These are phyloP conservation scores for Epinephelus awoara DNA, from an alignment of 2,797 vertebrate genomes.

Conservation along the genomic window DNA sequence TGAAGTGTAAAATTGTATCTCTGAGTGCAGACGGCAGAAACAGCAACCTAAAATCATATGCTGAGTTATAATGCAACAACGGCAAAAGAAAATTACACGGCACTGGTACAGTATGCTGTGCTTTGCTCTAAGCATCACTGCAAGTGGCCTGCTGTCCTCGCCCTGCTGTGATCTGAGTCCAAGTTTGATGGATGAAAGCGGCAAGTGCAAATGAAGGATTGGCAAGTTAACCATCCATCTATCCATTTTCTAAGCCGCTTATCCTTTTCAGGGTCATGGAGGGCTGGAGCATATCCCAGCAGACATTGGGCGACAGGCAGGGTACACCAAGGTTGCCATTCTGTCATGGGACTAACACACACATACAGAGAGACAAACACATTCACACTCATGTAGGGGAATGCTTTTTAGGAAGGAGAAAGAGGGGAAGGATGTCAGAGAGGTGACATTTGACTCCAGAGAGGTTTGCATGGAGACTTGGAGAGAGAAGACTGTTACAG, in stretches of 20 bases:
- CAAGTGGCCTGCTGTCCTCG: neutral
- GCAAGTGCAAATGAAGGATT: slow-evolving; percentile 37
- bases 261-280: slow-evolving; percentile 39
- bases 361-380: neutral
- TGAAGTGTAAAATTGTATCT: neutral
- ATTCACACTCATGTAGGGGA: neutral
- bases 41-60: neutral
- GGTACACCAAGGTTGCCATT: neutral
- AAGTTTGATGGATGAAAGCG: slow-evolving; percentile 39
- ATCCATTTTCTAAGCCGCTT: slow-evolving; percentile 49
- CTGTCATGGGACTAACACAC: neutral
- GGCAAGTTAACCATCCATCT: slow-evolving; percentile 35
- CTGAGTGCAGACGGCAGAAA: neutral
- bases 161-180: neutral
- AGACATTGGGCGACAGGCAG: neutral
- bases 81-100: neutral
- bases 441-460: neutral
- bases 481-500: neutral
- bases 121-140: neutral
- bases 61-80: neutral
- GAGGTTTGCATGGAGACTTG: neutral
- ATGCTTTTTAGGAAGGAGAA: neutral
- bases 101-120: neutral
- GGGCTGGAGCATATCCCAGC: slow-evolving; percentile 6
- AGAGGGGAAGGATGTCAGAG: neutral